Base-by-base conservation (phyloP, 2,113 vertebrate genomes). In the Ascaphus truei region DNA sequence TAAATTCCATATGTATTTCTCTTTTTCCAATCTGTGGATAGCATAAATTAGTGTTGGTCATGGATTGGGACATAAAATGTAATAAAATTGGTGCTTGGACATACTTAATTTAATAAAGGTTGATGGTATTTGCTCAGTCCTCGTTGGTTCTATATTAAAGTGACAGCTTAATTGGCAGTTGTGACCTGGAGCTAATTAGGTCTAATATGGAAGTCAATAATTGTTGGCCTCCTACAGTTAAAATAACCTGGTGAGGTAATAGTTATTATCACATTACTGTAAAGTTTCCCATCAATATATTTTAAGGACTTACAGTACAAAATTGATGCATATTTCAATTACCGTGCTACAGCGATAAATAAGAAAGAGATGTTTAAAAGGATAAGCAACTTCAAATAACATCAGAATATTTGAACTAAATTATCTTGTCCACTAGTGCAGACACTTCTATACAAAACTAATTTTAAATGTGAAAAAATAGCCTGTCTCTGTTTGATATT, bases 131-230 rank as follows among this genome's bases (percentile, higher is more conserved):
- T 79, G 61, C 78, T 79, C 63, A 52, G 69, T 75, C 75, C 0
- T 0, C 36, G 74, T 83, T 76, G 31, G 30, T 76, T 81, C 55
- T 73, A 16, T 72, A 60, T 77, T 73, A 72, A 79, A 81, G 25
- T 75, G 73, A 76, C 73, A 79, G 43, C 33, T 82, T 81, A 81
- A 82, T 61, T 81, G 71, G 43, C 0, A 0, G 47, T 64, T 77
- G 45, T 81, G 68, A 63, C 59, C 68, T 75, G 51, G 41, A 74
- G 75, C 62, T 82, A 81, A 83, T 84, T 84, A 83, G 79, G 59
- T 72, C 61, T 79, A 79, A 81, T 73, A 72, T 75, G 50, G 36
- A 79, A 1, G 0, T 75, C 58, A 48, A 76, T 64, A 13, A 16
- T 73, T 77, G 81, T 78, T 63, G 69, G 65, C 26, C 23, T 78